Evolutionary conservation across 2,797 vertebrate genomes (phyloP).

Genomic region (Vireo griseus): DNA sequence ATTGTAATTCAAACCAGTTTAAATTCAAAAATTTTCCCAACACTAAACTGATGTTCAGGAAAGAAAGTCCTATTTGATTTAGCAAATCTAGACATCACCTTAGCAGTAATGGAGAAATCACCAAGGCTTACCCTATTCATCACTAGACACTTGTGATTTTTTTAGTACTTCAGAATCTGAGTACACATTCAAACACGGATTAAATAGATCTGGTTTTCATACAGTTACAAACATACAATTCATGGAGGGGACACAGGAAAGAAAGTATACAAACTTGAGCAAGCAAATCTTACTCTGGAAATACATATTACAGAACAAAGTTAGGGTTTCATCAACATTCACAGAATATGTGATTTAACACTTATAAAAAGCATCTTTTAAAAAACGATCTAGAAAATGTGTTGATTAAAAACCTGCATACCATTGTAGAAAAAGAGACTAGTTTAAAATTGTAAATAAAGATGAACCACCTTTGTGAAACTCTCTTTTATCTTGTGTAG

Average conservation of each 20-base stretch:
- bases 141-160: neutral
- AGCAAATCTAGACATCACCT: neutral
- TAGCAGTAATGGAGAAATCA: neutral
- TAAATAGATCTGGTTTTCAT: neutral
- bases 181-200: neutral
- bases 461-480: neutral
- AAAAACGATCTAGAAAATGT: neutral
- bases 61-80: neutral
- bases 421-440: neutral
- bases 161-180: neutral
- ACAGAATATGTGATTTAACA: neutral
- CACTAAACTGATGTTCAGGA: neutral
- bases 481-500: neutral
- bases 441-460: neutral
- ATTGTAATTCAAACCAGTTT: neutral
- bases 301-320: neutral
- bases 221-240: neutral
- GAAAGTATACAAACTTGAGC: neutral
- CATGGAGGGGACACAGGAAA: neutral
- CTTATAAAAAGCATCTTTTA: too few relatives aligned
- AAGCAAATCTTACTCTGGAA: neutral
- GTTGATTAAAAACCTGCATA: neutral
- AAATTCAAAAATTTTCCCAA: neutral
- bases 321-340: neutral
- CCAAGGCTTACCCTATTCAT: neutral